Base-by-base conservation (phyloP, 2,888 invertebrate species). In the Pardosa pseudoannulata region DNA sequence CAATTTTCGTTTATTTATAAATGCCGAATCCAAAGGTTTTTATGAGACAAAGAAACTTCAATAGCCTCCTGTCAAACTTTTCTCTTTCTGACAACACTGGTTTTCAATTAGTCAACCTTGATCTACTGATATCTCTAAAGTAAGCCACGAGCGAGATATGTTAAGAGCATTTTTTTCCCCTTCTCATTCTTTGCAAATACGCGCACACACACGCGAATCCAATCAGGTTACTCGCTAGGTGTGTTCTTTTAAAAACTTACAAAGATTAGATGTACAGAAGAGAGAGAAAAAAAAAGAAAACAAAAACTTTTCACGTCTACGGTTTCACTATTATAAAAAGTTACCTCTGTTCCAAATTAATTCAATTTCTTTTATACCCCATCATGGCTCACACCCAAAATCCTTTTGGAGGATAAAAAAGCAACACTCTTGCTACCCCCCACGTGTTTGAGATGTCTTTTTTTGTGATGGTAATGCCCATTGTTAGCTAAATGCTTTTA, bases 201-300 rank as follows among this genome's bases (percentile, higher is more conserved):
- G 16, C 16, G 16, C 16, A 16, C 7, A 56, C 23, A 19, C 19
- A 56, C 23, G 39, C 29, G 71, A 79, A 64, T 39, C 65, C 72
- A 79, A 65, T 72, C 71, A 72, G 72, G 79, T 79, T 79, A 64
- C 27, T 23, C 27, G 13, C 46, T 79, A 79, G 79, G 72, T 65
- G 72, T 72, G 79, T 79, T 28, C 41, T 19, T 79, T 72, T 36
- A n/a, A 32, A 70, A 78, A 65, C 31, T 65, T n/a, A 29, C 31
- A n/a, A 65, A 29, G 16, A 65, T 62, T 23, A 31, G 16, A 28
- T 0, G n/a, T 31, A 29, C 31, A 29, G 29, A 29, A 65, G 31
- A 65, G n/a, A n/a, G n/a, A n/a, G n/a, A n/a, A n/a, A n/a, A n/a
- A n/a, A n/a, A n/a, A n/a, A n/a, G n/a, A n/a, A n/a, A n/a, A n/a